Evolutionary conservation across 2,888 invertebrate species (phyloP), one percentile per base, ranked within the genome.

Genomic region (Crioceris asparagi): DNA sequence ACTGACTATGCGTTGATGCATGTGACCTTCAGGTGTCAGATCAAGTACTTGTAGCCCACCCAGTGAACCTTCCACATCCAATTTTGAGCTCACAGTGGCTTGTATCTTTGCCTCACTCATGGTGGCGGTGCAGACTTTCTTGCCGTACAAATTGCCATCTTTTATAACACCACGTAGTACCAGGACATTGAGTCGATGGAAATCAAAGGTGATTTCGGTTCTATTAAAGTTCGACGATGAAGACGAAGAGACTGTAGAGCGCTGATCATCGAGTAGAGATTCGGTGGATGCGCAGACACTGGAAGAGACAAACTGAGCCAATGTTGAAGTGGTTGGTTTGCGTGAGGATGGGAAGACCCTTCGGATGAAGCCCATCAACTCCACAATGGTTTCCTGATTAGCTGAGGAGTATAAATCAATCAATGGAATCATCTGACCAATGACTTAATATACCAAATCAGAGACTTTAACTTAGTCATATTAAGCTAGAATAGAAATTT

Each of bases 371-470:
- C 87, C 86, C 47, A 92, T 74, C 40, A 96, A 65, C 62, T 96
- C 94, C 7, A 93, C 86, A 46, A 94, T 83, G 0, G 94, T 94
- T 63, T 92, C 92, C 61, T 93, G 93, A 65, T 94, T 94, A 0
- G 92, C 90, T 86, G 59, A 32, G 46, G 39, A 29, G 11, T 53
- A 17, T 7, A 32, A 12, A 2, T 17, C 8, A 16, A 5, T 30
- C n/a, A n/a, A n/a, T n/a, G n/a, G n/a, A n/a, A n/a, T n/a, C n/a
- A n/a, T n/a, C n/a, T n/a, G n/a, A n/a, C n/a, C n/a, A n/a, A n/a
- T n/a, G n/a, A n/a, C n/a, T n/a, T n/a, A n/a, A n/a, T n/a, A n/a
- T n/a, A n/a, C n/a, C n/a, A n/a, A n/a, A n/a, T n/a, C n/a, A n/a
- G n/a, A n/a, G n/a, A n/a, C n/a, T n/a, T n/a, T n/a, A n/a, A n/a